A percentile compares a stretch with the other conserved stretches of the same genome.
These are phyloP conservation scores for Scophthalmus maximus DNA, from an alignment of 2,113 vertebrate species.

Conservation along the genomic window DNA sequence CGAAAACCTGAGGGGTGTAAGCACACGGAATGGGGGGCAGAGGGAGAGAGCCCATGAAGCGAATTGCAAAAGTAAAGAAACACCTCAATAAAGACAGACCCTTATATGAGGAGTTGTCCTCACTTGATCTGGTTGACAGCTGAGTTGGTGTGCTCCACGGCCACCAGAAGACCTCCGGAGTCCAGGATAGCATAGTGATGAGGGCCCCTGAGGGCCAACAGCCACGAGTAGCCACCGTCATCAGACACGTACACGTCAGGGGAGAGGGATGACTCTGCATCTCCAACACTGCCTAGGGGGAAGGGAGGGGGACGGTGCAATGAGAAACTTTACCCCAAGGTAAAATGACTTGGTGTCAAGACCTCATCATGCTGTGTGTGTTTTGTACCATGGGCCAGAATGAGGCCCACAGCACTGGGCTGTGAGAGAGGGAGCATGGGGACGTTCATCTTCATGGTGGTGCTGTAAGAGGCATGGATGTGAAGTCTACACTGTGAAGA, in stretches of 20 bases:
- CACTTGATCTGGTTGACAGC: constrained; percentile 90
- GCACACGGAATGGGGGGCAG: background rate
- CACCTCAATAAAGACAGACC: no score
- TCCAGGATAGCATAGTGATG: constrained; percentile 95
- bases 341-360: background rate
- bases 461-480: constrained; percentile 94
- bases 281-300: constrained; percentile 89
- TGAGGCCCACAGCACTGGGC: constrained; percentile 91
- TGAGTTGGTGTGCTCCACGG: constrained; percentile 86
- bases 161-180: constrained; percentile 92
- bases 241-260: constrained; percentile 94
- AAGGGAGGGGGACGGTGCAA: background rate
- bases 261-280: constrained; percentile 86
- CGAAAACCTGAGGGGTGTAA: constrained; percentile 85
- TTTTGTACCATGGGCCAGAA: constrained; percentile 91
- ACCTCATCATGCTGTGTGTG: background rate
- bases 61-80: background rate
- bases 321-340: background rate
- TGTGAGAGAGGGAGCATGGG: constrained; percentile 91
- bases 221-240: constrained; percentile 94
- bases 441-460: constrained; percentile 91
- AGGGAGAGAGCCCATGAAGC: no score
- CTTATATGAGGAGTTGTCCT: constrained; percentile 16
- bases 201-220: constrained; percentile 87
- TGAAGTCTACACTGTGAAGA: constrained; percentile 91